Evolutionary conservation across 2,113 vertebrate genomes (phyloP).

Genomic region (Halichoerus grypus): DNA sequence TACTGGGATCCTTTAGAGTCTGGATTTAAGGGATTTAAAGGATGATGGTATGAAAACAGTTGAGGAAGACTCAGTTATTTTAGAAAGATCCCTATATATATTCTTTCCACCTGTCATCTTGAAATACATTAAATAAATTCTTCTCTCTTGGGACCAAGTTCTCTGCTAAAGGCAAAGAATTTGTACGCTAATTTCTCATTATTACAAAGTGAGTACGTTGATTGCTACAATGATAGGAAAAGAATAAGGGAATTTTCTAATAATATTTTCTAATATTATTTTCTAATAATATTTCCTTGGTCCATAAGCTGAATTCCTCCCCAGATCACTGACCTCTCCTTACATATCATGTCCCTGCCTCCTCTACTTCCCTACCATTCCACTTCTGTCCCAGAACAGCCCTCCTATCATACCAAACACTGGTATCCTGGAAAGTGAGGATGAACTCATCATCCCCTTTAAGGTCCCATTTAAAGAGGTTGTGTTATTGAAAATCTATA

Average conservation of each 20-base stretch:
- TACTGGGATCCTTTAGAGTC: background rate
- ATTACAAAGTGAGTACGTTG: background rate
- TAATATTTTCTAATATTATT: background rate
- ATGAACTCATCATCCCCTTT: background rate
- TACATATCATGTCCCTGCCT: background rate
- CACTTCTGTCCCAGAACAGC: background rate
- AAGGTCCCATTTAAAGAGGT: background rate
- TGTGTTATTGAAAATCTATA: background rate
- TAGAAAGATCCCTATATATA: background rate
- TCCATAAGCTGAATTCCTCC: background rate
- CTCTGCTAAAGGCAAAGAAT: background rate
- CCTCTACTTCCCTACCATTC: background rate
- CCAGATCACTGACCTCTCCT: background rate
- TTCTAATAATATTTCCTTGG: slow-evolving; percentile 21
- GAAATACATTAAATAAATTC: background rate
- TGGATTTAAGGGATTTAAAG: background rate
- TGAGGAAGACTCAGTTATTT: background rate
- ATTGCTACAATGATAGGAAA: slow-evolving; percentile 3
- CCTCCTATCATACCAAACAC: background rate
- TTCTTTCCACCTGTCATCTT: background rate
- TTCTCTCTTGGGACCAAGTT: background rate
- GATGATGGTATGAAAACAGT: background rate
- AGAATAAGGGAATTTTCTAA: background rate
- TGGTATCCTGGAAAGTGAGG: background rate
- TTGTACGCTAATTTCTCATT: background rate